Percentiles rank a stretch among this genome's conserved stretches.
phyloP scores from a whole-genome alignment of 2,797 vertebrate species.

The Xenopus petersii region DNA sequence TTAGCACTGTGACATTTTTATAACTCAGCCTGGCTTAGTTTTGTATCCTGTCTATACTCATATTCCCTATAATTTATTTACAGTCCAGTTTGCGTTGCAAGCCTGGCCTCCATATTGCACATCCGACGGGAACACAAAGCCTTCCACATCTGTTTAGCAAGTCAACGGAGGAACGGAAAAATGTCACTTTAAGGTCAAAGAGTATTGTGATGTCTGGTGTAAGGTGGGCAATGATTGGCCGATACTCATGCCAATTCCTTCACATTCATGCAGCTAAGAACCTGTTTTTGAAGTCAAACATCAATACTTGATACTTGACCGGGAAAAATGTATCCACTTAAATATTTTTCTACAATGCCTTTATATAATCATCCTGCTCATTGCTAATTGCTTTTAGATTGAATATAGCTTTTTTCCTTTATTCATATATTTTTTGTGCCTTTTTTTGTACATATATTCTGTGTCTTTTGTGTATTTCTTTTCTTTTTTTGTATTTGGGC shows the following conservation, averaged over 20 bases:
- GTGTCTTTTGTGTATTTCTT: no score
- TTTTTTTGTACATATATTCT: no score
- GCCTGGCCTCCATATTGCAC: constrained; percentile 8
- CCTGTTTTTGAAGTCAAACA: not conserved
- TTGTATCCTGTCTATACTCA: constrained; percentile 19
- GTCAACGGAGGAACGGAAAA: not conserved
- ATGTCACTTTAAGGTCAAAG: constrained; percentile 12
- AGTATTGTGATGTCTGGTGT: not conserved
- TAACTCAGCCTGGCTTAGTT: constrained; percentile 18
- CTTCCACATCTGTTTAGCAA: constrained; percentile 14
- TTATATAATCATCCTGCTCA: no score
- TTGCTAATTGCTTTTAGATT: no score
- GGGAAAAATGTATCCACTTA: not conserved
- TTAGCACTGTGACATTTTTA: constrained; percentile 33
- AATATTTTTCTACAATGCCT: no score
- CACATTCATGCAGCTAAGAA: not conserved
- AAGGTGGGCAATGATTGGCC: not conserved
- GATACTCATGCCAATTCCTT: not conserved
- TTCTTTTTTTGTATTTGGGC: no score
- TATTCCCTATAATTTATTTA: constrained; percentile 33
- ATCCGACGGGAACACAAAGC: constrained; percentile 6
- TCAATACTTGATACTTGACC: not conserved
- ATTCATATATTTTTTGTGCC: no score
- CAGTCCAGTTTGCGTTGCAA: not conserved
- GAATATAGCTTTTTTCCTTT: no score